Conservation (phyloP, 2,113 vertebrate species). For the Nycticebus coucang region DNA sequence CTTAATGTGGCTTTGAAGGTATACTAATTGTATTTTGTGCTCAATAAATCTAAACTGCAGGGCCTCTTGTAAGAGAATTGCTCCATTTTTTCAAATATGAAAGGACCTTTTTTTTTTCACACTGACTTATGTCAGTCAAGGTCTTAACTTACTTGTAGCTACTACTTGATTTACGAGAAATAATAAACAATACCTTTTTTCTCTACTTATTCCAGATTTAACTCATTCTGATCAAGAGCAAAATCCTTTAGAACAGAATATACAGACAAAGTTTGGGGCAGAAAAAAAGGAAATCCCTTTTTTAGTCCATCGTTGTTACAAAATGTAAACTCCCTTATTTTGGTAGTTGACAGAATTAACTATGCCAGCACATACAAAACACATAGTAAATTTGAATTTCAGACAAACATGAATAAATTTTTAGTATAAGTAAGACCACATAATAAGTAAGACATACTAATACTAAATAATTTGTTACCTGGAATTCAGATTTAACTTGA, state of each 20-base stretch:
- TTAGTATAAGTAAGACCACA: not conserved
- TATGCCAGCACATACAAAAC: not conserved
- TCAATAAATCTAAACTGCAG: not conserved
- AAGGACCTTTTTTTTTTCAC: not conserved
- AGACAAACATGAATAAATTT: not conserved
- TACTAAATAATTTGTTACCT: not conserved
- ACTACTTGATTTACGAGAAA: not conserved
- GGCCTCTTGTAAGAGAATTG: not conserved
- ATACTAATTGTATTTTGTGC: not conserved
- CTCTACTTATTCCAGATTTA: not conserved
- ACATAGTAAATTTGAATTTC: not conserved
- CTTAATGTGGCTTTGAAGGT: not conserved
- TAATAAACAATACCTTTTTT: not conserved
- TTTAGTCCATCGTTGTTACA: not conserved
- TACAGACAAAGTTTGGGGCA: not conserved
- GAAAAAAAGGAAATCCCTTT: not conserved
- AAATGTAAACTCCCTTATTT: constrained; percentile 8
- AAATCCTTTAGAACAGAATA: not conserved
- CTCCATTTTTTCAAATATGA: not conserved
- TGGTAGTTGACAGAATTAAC: not conserved
- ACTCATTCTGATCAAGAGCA: not conserved
- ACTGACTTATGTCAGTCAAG: not conserved
- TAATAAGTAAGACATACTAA: not conserved
- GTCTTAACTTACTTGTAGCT: not conserved
- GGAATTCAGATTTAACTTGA: constrained; percentile 8